A percentile compares a stretch with the other conserved stretches of the same genome.
These are phyloP conservation scores for Eupithecia exiguata DNA, from an alignment of 2,888 invertebrate genomes.

Conservation along the genomic window DNA sequence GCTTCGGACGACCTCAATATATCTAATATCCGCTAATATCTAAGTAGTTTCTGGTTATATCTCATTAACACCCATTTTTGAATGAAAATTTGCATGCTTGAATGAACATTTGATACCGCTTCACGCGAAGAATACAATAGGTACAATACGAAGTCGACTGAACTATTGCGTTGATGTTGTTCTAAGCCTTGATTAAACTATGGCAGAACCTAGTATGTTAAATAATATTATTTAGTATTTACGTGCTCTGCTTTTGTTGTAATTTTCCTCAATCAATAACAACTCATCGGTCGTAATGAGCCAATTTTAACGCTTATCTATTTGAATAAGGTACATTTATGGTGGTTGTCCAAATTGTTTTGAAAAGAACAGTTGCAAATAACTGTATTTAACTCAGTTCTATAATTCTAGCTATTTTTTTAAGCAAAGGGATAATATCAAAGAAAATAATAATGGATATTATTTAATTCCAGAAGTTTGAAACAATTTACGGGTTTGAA, in stretches of 20 bases:
- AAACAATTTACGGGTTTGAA: neutral
- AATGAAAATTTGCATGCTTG: neutral
- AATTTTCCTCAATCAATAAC: neutral
- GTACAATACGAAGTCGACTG: no score
- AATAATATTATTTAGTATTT: neutral
- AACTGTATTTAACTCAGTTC: neutral
- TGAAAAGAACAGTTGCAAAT: neutral
- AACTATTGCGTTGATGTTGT: no score
- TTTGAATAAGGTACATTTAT: neutral
- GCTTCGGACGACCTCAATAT: conserved; percentile 18
- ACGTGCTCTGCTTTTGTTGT: neutral
- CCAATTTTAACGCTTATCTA: neutral
- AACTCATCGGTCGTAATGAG: neutral
- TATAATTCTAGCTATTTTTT: neutral
- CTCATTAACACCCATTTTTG: neutral
- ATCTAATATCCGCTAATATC: conserved; percentile 2
- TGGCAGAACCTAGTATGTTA: neutral
- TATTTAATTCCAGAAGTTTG: no score
- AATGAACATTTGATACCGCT: no score
- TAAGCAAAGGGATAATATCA: neutral
- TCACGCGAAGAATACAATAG: no score
- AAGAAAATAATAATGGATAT: no score
- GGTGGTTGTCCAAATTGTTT: neutral
- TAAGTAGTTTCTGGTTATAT: neutral
- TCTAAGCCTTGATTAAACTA: neutral